Conservation (phyloP, 2,113 vertebrate genomes). For the Passer domesticus region DNA sequence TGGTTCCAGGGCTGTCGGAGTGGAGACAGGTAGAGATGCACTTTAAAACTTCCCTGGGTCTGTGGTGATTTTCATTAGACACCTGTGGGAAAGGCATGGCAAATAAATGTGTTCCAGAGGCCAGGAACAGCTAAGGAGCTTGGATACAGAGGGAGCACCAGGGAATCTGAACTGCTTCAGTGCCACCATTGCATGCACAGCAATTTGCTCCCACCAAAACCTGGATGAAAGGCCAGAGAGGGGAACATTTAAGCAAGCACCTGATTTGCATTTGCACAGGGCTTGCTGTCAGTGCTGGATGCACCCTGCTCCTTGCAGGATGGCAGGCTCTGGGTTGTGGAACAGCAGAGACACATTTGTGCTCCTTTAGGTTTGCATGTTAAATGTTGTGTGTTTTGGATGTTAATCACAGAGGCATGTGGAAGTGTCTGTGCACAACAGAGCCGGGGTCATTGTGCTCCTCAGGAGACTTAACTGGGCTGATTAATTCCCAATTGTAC, state of each 20-base stretch:
- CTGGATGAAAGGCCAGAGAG: not conserved
- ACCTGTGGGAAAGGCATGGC: rapidly evolving
- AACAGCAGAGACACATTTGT: not conserved
- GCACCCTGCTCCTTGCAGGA: not conserved
- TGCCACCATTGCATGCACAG: not conserved
- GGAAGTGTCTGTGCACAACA: not conserved
- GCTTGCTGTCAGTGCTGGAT: not conserved
- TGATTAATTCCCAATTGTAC: not conserved
- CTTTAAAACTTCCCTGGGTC: not conserved
- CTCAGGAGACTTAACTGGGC: not conserved
- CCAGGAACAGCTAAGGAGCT: not conserved
- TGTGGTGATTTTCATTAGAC: not conserved
- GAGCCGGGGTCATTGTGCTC: not conserved
- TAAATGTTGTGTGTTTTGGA: not conserved
- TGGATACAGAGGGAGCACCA: not conserved
- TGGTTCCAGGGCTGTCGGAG: rapidly evolving
- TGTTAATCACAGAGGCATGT: not conserved
- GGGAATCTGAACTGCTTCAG: not conserved
- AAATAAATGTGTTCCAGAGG: not conserved
- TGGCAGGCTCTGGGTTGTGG: not conserved
- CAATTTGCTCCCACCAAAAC: not conserved
- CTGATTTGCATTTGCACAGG: not conserved
- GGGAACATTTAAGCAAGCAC: not conserved
- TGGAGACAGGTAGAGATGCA: not conserved
- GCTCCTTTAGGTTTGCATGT: not conserved